Evolutionary conservation across 2,797 vertebrate species (phyloP), one percentile per base, ranked within the genome.

Genomic region (Chloroceryle inda): DNA sequence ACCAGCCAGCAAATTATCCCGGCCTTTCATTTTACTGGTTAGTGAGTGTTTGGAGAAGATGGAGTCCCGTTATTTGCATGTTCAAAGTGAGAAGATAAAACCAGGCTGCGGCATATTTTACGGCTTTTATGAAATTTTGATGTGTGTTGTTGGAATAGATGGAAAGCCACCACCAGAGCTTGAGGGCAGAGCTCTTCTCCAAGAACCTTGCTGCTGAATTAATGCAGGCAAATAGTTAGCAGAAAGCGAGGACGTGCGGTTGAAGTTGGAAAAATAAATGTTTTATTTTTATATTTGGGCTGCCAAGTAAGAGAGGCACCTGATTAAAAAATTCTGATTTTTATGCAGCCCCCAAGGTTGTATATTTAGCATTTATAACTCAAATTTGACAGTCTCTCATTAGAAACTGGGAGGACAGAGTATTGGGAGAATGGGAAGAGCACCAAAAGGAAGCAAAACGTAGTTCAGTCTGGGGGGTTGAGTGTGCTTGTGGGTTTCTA

Each of bases 1-100:
- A n/a, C 27, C 82, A 16, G 13, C 64, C 20, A 35, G 23, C 21
- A 72, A 75, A 74, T 71, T 10, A 31, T 42, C 88, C 73, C 22
- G 18, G n/a, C 56, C 64, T 26, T 77, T 37, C 67, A 64, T 12
- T 3, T 13, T 47, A 1, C 73, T 33, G 50, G 18, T 80, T 84
- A 71, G 42, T 45, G 92, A 62, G 75, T 27, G 66, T 26, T 76
- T 69, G 50, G 83, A 16, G 31, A 66, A 67, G 85, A 83, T 59
- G 80, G 80, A 92, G 86, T 72, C 76, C 79, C 66, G 83, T 82
- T 85, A 92, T 88, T 69, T 88, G 72, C 35, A 24, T 40, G 35
- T 84, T 96, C 88, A 88, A 90, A 95, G 85, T 29, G 38, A 73
- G 71, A 72, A 89, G 81, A 49, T 78, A 68, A 59, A 92, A 76